A percentile compares a stretch with the other conserved stretches of the same genome.
Evolutionary conservation across 2,797 vertebrate species (phyloP).

Genomic region (Megalops cyprinoides): DNA sequence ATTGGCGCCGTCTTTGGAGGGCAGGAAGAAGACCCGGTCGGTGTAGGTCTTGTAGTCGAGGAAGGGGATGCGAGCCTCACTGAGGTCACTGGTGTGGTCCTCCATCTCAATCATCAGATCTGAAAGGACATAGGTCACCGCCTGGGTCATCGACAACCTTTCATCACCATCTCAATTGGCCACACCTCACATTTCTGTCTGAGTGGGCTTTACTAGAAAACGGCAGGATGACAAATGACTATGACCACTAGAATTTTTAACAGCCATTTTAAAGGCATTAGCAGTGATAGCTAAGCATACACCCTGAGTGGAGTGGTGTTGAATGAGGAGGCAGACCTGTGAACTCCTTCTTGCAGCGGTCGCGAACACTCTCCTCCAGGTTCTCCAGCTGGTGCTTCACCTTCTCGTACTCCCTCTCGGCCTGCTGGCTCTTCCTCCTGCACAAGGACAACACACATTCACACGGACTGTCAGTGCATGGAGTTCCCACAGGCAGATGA

Average conservation of each 20-base stretch:
- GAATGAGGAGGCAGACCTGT: slow-evolving; percentile 77
- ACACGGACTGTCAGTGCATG: background rate
- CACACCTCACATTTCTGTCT: background rate
- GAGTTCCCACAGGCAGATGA: background rate
- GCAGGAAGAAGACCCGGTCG: slow-evolving; percentile 94
- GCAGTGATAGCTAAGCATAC: background rate
- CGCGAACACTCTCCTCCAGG: slow-evolving; percentile 94
- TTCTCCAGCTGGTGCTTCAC: slow-evolving; percentile 94
- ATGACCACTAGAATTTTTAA: too few relatives aligned
- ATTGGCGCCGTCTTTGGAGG: slow-evolving; percentile 93
- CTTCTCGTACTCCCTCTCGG: slow-evolving; percentile 96
- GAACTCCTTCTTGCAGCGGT: slow-evolving; percentile 98
- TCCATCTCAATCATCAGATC: slow-evolving; percentile 99
- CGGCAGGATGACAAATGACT: too few relatives aligned
- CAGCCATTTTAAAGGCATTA: too few relatives aligned
- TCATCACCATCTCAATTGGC: too few relatives aligned
- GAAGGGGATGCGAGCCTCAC: slow-evolving; percentile 91
- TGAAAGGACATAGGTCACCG: slow-evolving; percentile 48
- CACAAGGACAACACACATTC: slow-evolving; percentile 20
- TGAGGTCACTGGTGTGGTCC: slow-evolving; percentile 93
- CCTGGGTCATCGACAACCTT: background rate
- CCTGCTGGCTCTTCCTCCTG: slow-evolving; percentile 96
- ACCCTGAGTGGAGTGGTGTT: background rate
- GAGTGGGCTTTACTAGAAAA: background rate
- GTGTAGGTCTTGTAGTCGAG: slow-evolving; percentile 97